Base-by-base conservation (phyloP, 2,113 vertebrate genomes). In the Chloroceryle aenea region DNA sequence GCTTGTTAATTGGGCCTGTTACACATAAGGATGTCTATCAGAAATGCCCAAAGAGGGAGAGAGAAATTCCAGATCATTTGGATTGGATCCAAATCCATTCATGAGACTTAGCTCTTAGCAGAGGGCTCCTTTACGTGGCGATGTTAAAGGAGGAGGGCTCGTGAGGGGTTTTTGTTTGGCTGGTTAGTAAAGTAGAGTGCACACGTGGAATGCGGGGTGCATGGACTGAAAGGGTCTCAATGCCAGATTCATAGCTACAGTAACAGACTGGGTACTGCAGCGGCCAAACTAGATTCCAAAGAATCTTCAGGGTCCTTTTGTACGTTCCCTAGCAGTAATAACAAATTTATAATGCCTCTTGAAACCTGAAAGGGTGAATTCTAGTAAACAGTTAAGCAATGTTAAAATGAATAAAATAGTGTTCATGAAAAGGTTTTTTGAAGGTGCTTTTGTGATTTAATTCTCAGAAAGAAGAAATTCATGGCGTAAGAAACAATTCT, bases 81-180 rank as follows among this genome's bases (percentile, higher is more conserved):
- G 21, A 32, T 48, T 67, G 40, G 21, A 43, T 85, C 43, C 56
- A 78, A 12, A 58, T 40, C 67, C 27, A 32, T 73, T 87, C 6
- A 15, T 34, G 50, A 45, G 32, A 15, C 13, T 55, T 12, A 17
- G 12, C 25, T 77, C 27, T 76, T 63, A 69, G 34, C 53, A 69
- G 42, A 45, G 11, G 2, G 1, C 74, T 92, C n/a, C 71, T 87
- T 71, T 64, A 6, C 55, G 12, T 1, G 7, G 6, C 0, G 0
- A 2, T 38, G 29, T 79, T 95, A 38, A 93, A 71, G 81, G 61
- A 86, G n/a, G 50, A 76, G 15, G 18, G 25, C 26, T 56, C 2
- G 1, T 1, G 56, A 78, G 17, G 26, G 4, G 36, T 43, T 67
- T 84, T 36, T 72, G 15, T 62, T 74, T 87, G 74, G 5, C 50